Conservation (phyloP, 2,888 invertebrate species). For the Diaprepes abbreviatus region DNA sequence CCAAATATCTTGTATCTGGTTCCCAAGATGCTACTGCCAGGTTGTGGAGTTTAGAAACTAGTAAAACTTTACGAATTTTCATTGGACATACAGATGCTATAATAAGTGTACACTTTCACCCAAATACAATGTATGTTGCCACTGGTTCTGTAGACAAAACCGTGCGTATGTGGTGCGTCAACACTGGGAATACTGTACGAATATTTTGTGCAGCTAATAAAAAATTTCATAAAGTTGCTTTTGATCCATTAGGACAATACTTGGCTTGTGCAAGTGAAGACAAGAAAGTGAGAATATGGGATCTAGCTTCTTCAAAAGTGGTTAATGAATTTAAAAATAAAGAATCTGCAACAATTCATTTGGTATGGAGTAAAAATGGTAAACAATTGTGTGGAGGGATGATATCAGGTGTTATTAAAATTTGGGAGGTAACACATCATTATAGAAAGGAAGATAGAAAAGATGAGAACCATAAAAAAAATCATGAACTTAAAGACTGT, state of each 20-base stretch:
- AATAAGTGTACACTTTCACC: conserved; percentile 91
- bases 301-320: conserved; percentile 75
- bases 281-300: conserved; percentile 80
- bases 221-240: conserved; percentile 81
- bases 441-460: conserved; percentile 20
- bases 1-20: conserved; percentile 82
- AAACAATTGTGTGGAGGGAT: conserved; percentile 77
- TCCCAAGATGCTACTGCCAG: conserved; percentile 86
- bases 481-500: conserved; percentile 37
- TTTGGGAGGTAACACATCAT: conserved; percentile 71
- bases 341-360: conserved; percentile 73
- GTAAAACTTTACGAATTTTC: conserved; percentile 86
- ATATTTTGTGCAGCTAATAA: conserved; percentile 85
- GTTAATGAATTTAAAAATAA: conserved; percentile 77
- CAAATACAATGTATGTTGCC: conserved; percentile 90
- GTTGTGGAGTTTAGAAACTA: conserved; percentile 85
- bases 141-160: conserved; percentile 93
- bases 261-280: conserved; percentile 89
- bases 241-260: conserved; percentile 87
- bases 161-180: conserved; percentile 88
- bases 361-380: conserved; percentile 75
- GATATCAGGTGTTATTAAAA: conserved; percentile 75
- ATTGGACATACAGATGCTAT: conserved; percentile 92
- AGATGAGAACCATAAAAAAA: conserved; percentile 33
- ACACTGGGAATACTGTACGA: conserved; percentile 85